Evolutionary conservation across 2,797 vertebrate genomes (phyloP), one percentile per base, ranked within the genome.

Genomic region (Sebastes hubbsi): DNA sequence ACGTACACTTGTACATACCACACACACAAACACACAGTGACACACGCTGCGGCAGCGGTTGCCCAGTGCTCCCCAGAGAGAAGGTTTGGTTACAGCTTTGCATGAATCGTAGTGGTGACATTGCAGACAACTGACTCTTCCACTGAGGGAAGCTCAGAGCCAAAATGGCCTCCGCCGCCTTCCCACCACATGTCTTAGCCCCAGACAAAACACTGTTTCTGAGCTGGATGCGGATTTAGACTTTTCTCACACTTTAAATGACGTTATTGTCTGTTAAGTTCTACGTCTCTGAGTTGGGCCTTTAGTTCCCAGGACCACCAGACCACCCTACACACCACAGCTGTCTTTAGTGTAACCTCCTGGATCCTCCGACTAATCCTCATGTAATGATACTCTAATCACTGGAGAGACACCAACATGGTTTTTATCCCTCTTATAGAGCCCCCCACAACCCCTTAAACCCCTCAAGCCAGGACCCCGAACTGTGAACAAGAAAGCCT

Each of bases 331-430:
- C 72, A 73, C 77, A 85, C 76, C 89, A 85, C 95, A 95, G 95
- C 94, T 95, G 95, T 93, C 89, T 89, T 80, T 69, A 85, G 90
- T 82, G 88, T 90, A 94, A 88, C 82, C 88, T 88, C 88, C 82
- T 85, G 90, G 92, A 94, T 94, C 90, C 90, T 84, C 72, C 13
- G 24, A 73, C 82, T 94, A 95, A 95, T 95, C 93, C 93, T 83
- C 72, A 67, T 87, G 89, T 94, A 95, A 94, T 93, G 91, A 94
- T 90, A 89, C 85, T 89, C 80, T 88, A 83, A 93, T 91, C 88
- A 83, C 81, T 85, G 77, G 76, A 83, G 61, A 86, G 75, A 81
- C 81, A 78, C 79, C 71, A 78, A 59, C 52, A 42, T 65, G 72
- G 13, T 42, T 67, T 74, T 74, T 77, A 78, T 80, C 67, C 42